A percentile compares a stretch with the other conserved stretches of the same genome.
These are phyloP conservation scores for Micromussa lordhowensis DNA, from an alignment of 92 coral and sea anemone species.

Conservation along the genomic window DNA sequence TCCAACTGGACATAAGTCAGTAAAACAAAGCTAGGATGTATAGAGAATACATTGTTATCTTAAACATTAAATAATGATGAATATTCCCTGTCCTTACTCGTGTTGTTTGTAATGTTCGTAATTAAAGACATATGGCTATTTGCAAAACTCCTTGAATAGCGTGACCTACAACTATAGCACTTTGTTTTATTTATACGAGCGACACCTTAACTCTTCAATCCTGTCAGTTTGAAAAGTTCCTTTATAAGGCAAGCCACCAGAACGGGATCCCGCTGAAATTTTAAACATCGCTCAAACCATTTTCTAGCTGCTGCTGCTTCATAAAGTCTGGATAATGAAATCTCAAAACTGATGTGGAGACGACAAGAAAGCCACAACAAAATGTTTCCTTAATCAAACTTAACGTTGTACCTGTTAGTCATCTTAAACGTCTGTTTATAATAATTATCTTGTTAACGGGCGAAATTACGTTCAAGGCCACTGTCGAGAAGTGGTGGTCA, in stretches of 20 bases:
- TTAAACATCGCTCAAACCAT: background rate
- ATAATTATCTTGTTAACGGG: background rate
- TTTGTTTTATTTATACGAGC: background rate
- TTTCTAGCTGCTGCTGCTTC: background rate
- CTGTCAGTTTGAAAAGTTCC: background rate
- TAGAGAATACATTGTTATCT: background rate
- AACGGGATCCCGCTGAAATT: background rate
- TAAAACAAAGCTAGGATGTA: background rate
- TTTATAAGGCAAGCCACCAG: background rate
- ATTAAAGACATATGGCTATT: background rate
- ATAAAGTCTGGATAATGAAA: background rate
- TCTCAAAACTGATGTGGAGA: background rate
- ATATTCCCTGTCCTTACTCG: background rate
- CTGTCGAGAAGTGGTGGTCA: background rate
- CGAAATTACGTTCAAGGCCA: background rate
- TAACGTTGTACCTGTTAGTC: background rate
- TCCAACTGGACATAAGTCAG: background rate
- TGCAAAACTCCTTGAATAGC: background rate
- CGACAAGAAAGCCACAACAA: background rate
- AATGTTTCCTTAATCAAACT: background rate
- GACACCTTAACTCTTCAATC: background rate
- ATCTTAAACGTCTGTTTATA: background rate
- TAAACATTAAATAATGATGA: background rate
- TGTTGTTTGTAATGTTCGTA: background rate
- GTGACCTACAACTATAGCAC: background rate